Evolutionary conservation across 2,888 invertebrate species (phyloP).

Genomic region (Ctenicera cuprea): DNA sequence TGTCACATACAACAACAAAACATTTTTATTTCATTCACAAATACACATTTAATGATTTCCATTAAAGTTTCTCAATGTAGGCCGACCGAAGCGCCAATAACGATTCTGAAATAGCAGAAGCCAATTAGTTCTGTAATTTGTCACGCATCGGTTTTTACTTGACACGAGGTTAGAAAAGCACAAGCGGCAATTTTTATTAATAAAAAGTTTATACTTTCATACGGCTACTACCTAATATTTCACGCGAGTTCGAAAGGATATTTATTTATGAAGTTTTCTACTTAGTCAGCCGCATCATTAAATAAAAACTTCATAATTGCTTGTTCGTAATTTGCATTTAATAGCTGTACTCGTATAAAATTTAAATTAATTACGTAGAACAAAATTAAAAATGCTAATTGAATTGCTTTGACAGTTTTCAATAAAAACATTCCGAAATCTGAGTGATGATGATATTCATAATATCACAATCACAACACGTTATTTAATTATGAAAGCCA

Average conservation of each 20-base stretch:
- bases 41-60: no score
- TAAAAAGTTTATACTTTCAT: constrained; percentile 9
- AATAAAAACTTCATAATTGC: constrained; percentile 20
- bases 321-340: constrained; percentile 3
- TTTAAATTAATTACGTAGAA: constrained; percentile 7
- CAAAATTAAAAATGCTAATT: not conserved
- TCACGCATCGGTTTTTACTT: no score
- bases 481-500: no score
- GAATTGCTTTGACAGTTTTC: constrained; percentile 5
- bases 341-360: not conserved
- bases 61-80: no score
- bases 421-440: not conserved
- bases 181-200: not conserved
- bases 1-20: no score
- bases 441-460: not conserved
- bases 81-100: no score
- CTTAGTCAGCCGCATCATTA: constrained; percentile 1
- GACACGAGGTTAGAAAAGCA: not conserved
- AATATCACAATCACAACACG: not conserved
- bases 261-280: constrained; percentile 12
- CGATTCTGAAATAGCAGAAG: not conserved
- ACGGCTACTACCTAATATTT: not conserved
- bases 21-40: not conserved
- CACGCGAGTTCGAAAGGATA: not conserved
- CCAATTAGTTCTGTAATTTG: constrained; percentile 4